phyloP scores from a whole-genome alignment of 2,888 invertebrate species.

The Apamea sordens region DNA sequence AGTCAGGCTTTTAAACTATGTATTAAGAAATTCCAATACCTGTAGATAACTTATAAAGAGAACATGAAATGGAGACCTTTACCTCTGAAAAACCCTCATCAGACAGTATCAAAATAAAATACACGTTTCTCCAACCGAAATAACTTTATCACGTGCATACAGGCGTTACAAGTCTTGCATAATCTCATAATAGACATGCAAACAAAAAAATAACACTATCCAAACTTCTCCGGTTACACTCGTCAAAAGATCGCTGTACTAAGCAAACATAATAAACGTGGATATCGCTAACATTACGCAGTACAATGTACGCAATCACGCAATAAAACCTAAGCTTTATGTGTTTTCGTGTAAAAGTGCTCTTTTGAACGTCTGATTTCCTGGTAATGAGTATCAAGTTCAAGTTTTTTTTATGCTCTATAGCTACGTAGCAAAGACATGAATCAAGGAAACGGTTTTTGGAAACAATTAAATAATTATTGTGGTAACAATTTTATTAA shows the following conservation, averaged over 20 bases:
- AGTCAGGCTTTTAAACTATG: background rate
- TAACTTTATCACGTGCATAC: constrained; percentile 14
- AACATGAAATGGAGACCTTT: background rate
- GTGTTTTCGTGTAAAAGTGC: constrained; percentile 48
- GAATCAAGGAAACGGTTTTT: background rate
- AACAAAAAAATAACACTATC: constrained; percentile 37
- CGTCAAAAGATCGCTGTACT: constrained; percentile 59
- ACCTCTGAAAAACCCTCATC: background rate
- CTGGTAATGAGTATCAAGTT: constrained; percentile 60
- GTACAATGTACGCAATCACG: constrained; percentile 37
- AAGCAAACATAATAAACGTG: constrained; percentile 62
- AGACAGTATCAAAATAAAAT: background rate
- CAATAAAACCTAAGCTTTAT: constrained; percentile 57
- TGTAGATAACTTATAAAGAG: background rate
- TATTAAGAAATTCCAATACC: background rate
- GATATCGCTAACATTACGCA: constrained; percentile 55
- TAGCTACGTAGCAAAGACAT: background rate
- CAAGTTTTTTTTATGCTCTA: constrained; percentile 18
- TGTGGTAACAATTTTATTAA: background rate
- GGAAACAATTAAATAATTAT: background rate
- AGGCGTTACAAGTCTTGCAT: constrained; percentile 35
- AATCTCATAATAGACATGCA: constrained; percentile 37
- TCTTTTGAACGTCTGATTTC: constrained; percentile 53
- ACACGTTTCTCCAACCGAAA: constrained; percentile 15
- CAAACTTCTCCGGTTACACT: constrained; percentile 50